phyloP scores from a whole-genome alignment of 2,113 vertebrate genomes.

The Dascyllus trimaculatus region DNA sequence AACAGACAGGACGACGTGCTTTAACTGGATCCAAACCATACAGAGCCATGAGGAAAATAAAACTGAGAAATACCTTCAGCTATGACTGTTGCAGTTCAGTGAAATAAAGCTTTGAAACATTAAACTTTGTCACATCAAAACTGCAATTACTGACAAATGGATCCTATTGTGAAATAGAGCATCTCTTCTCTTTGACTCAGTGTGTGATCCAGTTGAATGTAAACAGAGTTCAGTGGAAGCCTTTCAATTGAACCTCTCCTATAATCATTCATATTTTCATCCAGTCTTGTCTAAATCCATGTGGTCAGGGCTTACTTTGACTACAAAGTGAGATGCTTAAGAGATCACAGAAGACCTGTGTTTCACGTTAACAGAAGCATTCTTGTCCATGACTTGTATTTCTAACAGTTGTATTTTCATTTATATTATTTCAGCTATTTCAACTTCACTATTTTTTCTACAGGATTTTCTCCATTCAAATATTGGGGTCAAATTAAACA shows the following conservation, averaged over 20 bases:
- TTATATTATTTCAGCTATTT: not conserved
- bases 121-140: too few species aligned
- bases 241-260: slow-evolving; percentile 38
- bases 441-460: not conserved
- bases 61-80: too few species aligned
- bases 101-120: too few species aligned
- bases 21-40: too few species aligned
- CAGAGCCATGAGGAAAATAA: too few species aligned
- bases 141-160: too few species aligned
- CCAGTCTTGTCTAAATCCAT: slow-evolving; percentile 64
- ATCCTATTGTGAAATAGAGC: not conserved
- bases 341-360: slow-evolving; percentile 28
- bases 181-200: not conserved
- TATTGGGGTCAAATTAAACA: not conserved
- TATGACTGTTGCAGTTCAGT: too few species aligned
- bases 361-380: slow-evolving; percentile 9
- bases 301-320: slow-evolving; percentile 41
- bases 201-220: not conserved
- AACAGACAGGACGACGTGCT: too few species aligned
- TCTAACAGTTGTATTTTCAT: not conserved
- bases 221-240: slow-evolving; percentile 12
- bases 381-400: not conserved
- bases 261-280: slow-evolving; percentile 62
- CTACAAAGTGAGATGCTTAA: slow-evolving; percentile 35
- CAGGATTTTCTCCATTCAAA: not conserved